These are phyloP conservation scores for Triplophysa siluroides DNA, from an alignment of 2,113 vertebrate genomes.

Conservation along the genomic window DNA sequence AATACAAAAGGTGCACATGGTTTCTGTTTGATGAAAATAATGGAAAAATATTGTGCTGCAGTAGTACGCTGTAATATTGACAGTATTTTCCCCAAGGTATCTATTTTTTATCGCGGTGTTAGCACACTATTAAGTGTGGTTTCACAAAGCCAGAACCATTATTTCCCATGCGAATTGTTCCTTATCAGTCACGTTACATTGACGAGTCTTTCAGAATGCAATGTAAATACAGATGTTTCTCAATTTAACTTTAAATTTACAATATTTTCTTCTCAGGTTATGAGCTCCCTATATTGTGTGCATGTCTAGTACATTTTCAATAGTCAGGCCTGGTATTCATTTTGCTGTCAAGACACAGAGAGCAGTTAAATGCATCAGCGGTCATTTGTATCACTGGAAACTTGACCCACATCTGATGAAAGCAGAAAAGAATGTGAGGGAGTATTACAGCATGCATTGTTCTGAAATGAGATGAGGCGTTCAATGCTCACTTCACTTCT, in stretches of 20 bases:
- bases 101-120: too few relatives aligned
- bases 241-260: not conserved
- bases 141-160: too few relatives aligned
- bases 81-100: too few relatives aligned
- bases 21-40: not conserved
- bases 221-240: not conserved
- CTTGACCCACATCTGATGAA: conserved; percentile 38
- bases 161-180: too few relatives aligned
- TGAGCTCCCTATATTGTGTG: not conserved
- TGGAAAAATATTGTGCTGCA: not conserved
- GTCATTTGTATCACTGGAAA: conserved; percentile 16
- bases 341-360: conserved; percentile 10
- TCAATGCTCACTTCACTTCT: not conserved
- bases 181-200: not conserved
- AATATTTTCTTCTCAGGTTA: not conserved
- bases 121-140: too few relatives aligned
- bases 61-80: too few relatives aligned
- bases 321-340: not conserved
- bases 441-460: conserved; percentile 9
- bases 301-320: not conserved
- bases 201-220: not conserved
- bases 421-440: conserved; percentile 26
- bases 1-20: not conserved
- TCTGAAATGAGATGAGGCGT: conserved; percentile 7
- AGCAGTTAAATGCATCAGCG: conserved; percentile 32